phyloP scores from a whole-genome alignment of 2,888 invertebrate genomes.

The Pteria penguin region DNA sequence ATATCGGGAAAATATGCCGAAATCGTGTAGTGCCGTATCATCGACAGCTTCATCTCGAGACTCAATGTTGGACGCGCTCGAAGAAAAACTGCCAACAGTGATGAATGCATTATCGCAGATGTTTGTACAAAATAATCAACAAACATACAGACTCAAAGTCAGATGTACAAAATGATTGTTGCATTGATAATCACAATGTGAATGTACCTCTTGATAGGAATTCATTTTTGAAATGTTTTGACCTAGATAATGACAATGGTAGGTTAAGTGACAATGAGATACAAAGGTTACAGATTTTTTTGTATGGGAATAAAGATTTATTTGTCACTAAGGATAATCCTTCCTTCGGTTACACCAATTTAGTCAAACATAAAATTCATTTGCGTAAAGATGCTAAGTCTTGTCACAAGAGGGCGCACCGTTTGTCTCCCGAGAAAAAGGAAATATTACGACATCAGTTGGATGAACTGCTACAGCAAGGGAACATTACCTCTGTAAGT shows the following conservation, averaged over 20 bases:
- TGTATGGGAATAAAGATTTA: background rate
- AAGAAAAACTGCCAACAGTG: background rate
- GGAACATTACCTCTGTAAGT: slow-evolving; percentile 24
- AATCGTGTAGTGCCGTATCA: background rate
- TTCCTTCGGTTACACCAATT: slow-evolving; percentile 10
- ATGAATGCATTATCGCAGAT: background rate
- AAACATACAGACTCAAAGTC: background rate
- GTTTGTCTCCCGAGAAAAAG: slow-evolving; percentile 37
- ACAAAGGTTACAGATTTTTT: background rate
- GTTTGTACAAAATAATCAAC: background rate
- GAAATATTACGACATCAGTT: slow-evolving; percentile 39
- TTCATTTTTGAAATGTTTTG: slow-evolving; percentile 6
- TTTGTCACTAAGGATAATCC: slow-evolving; percentile 28
- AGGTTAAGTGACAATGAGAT: background rate
- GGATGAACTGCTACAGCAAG: slow-evolving; percentile 33
- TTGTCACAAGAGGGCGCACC: slow-evolving; percentile 34
- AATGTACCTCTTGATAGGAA: no score
- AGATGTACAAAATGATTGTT: background rate
- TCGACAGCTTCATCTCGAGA: background rate
- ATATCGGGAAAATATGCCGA: background rate
- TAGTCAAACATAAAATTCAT: slow-evolving; percentile 35
- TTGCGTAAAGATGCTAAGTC: slow-evolving; percentile 20
- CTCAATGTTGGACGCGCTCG: background rate
- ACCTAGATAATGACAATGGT: slow-evolving; percentile 6
- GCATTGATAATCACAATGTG: background rate